These are phyloP conservation scores for Acleris holmiana DNA, from an alignment of 2,888 invertebrate species.

Conservation along the genomic window DNA sequence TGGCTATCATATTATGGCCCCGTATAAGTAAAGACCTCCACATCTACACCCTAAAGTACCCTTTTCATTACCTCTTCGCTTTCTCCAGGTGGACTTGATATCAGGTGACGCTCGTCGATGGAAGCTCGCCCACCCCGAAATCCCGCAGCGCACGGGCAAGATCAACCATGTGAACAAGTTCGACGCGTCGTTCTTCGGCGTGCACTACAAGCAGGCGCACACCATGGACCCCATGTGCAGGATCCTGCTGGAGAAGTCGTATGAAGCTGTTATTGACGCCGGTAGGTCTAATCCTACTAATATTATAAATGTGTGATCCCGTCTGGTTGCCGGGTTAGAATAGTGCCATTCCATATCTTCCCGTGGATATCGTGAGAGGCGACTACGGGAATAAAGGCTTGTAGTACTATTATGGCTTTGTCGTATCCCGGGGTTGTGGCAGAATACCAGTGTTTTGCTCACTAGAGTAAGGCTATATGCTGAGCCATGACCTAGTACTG, in stretches of 20 bases:
- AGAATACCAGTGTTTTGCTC: too few species aligned
- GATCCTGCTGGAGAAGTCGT: conserved; percentile 90
- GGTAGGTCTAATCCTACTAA: conserved; percentile 56
- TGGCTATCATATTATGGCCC: too few species aligned
- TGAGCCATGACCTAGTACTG: too few species aligned
- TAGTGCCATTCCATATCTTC: too few species aligned
- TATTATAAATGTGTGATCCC: too few species aligned
- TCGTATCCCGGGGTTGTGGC: too few species aligned
- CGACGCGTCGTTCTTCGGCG: conserved; percentile 90
- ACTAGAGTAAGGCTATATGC: too few species aligned
- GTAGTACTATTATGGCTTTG: too few species aligned
- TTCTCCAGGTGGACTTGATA: conserved; percentile 89
- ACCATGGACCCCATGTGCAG: conserved; percentile 92
- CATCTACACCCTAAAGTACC: neutral
- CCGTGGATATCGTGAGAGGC: too few species aligned
- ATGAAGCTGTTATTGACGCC: conserved; percentile 91
- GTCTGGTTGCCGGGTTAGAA: too few species aligned
- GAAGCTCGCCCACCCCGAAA: conserved; percentile 89
- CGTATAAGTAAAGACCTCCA: conserved; percentile 6
- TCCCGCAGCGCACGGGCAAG: conserved; percentile 90
- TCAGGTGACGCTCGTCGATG: conserved; percentile 92
- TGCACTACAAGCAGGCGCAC: conserved; percentile 90
- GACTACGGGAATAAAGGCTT: too few species aligned
- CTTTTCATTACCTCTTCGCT: conserved; percentile 40
- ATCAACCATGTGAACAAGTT: conserved; percentile 88